A percentile compares a stretch with the other conserved stretches of the same genome.
Conservation (phyloP, 2,888 invertebrate species). For the Laothoe populi region DNA sequence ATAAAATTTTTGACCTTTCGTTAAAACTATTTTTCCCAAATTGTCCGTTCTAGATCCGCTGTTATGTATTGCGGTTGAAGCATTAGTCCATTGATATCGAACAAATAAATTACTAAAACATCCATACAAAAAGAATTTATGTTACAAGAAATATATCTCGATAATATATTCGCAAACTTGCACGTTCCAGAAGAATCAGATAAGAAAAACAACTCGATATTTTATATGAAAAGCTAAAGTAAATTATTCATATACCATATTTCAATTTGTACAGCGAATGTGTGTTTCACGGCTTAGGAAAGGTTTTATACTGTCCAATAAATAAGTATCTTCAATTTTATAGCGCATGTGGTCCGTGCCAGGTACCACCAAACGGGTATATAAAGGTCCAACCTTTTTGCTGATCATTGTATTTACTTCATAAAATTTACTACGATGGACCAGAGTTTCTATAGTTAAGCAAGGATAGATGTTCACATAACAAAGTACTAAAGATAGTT, state of each 20-base stretch:
- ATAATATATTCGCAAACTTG: background rate
- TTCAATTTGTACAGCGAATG: conserved; percentile 4
- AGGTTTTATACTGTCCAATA: background rate
- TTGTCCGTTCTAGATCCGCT: no score
- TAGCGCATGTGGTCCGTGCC: conserved; percentile 1
- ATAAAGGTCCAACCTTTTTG: conserved; percentile 16
- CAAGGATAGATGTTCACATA: background rate
- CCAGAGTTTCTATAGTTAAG: conserved; percentile 5
- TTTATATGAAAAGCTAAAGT: background rate
- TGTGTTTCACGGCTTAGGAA: background rate
- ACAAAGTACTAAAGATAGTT: background rate
- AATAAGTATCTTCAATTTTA: conserved; percentile 10
- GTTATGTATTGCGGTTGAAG: no score
- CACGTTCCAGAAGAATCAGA: background rate
- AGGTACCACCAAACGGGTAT: conserved; percentile 11
- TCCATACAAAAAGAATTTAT: background rate
- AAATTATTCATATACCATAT: background rate
- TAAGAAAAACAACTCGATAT: background rate
- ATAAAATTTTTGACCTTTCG: no score
- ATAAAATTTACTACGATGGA: conserved; percentile 17
- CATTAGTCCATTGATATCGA: no score
- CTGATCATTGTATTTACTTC: conserved; percentile 16
- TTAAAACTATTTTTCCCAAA: no score
- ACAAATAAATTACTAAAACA: background rate
- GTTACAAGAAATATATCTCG: background rate